Evolutionary conservation across 2,888 invertebrate genomes (phyloP), one percentile per base, ranked within the genome.

Genomic region (Drosophila tripunctata): DNA sequence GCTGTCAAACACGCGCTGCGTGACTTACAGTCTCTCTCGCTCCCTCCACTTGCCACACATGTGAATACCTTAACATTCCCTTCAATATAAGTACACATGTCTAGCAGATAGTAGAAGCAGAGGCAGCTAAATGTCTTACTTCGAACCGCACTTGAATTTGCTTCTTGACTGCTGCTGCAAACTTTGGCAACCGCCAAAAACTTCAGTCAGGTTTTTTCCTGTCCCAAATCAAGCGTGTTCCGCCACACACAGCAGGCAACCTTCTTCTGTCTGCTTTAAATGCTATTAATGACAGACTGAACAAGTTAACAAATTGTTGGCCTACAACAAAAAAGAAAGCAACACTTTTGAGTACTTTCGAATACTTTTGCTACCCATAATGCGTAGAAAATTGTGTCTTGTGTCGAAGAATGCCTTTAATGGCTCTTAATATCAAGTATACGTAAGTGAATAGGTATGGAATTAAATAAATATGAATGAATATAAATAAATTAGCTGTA

Each of bases 1-100:
- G 79, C 76, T 77, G 76, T 77, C 79, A 77, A 78, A 75, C 77
- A 75, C 45, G 67, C 71, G 60, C 75, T 66, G 76, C 79, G 67
- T 77, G 79, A 77, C 77, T 75, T 71, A 57, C 60, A 64, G 56
- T 65, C 75, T 57, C 55, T 45, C 4, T 12, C n/a, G 24, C 4
- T 6, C 4, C 2, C 8, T 24, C 4, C 0, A 19, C 4, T 6
- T 10, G 22, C 10, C 41, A 4, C 10, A 4, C 35, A n/a, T n/a
- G n/a, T n/a, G n/a, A n/a, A n/a, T n/a, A n/a, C 6, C n/a, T 12
- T 3, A 4, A 4, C 0, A 8, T 1, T 3, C 12, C 3, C 5
- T 38, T 4, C 47, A 21, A 38, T 50, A 14, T 33, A 8, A 19
- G 48, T 36, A 36, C 67, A 66, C 67, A 61, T 72, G 67, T 66